These are phyloP conservation scores for silkworm (Bombyx mori) DNA, from an alignment of 1,140 invertebrate genomes.

Conservation along the genomic window DNA sequence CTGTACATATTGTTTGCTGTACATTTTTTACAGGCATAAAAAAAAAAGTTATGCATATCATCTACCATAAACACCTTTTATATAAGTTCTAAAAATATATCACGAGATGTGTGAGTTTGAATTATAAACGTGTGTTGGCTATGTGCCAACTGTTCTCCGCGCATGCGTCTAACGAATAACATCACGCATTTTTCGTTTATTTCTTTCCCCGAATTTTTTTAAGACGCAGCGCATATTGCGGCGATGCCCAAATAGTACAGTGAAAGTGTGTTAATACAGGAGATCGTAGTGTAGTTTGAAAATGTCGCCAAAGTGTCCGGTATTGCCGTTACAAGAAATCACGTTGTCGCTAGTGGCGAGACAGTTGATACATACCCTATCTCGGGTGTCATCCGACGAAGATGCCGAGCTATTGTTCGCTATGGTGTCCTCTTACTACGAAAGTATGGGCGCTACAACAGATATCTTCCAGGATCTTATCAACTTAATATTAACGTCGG, in stretches of 20 bases:
- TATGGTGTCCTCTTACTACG: conserved; percentile 72
- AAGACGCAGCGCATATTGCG: conserved; percentile 23
- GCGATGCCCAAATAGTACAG: conserved; percentile 47
- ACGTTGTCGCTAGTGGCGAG: conserved; percentile 63
- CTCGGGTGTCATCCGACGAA: conserved; percentile 64
- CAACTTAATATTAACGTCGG: conserved; percentile 73
- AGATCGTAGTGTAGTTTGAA: conserved; percentile 26
- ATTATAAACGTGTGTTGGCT: conserved; percentile 58
- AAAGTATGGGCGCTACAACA: conserved; percentile 70
- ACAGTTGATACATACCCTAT: conserved; percentile 62
- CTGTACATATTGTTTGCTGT: no score
- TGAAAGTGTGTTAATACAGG: conserved; percentile 24
- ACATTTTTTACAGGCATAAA: conserved; percentile 8
- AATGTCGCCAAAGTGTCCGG: conserved; percentile 68
- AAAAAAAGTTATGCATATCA: conserved; percentile 29
- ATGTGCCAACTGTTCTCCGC: conserved; percentile 39
- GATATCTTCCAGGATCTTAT: conserved; percentile 77
- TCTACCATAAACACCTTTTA: conserved; percentile 58
- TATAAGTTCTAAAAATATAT: conserved; percentile 66
- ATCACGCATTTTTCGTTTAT: conserved; percentile 52
- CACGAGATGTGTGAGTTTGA: conserved; percentile 55
- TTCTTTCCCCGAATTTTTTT: conserved; percentile 31
- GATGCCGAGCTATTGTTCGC: conserved; percentile 72
- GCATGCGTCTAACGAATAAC: conserved; percentile 53
- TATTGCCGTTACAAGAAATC: conserved; percentile 57